Evolutionary conservation across 2,113 vertebrate genomes (phyloP), one percentile per base, ranked within the genome.

Genomic region (Melanerpes aurifrons): DNA sequence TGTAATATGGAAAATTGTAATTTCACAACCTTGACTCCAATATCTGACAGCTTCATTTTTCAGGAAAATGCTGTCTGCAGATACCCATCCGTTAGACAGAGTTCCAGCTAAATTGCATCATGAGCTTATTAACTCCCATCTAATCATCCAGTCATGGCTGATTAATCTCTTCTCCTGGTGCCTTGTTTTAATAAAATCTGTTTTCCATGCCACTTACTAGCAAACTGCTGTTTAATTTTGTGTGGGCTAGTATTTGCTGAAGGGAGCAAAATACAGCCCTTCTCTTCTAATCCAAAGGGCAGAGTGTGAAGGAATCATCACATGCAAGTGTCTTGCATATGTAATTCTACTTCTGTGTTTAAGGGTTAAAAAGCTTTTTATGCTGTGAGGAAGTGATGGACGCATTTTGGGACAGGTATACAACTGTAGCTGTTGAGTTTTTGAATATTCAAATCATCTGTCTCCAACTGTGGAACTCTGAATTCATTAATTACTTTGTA

Each of bases 21-120:
- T 94, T 94, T 94, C 32, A 58, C 47, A 87, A 56, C 54, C 69
- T 90, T 68, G 63, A 35, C 31, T 84, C 15, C 63, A 50, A 2
- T 83, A 84, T 82, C 89, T 90, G 88, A 95, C 83, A 91, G 59
- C 89, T 95, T 95, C 35, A 91, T 94, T 96, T 96, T 89, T 94
- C 81, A 93, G 66, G 64, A 63, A 79, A 76, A 90, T 69, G 17
- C 9, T 74, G 43, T 86, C 48, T 88, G 79, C 4, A 3, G n/a
- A 72, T 86, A 71, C 19, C 29, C 48, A 64, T 90, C 32, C 37
- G 58, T 87, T 71, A 85, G 89, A 47, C 62, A 82, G 69, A 26
- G 0, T 86, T 85, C 53, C 57, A 67, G 71, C 64, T 93, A 87
- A 96, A 91, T 93, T 95, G 72, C 56, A 93, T 94, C 89, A 87